Base-by-base conservation (phyloP, 30 jellyfish, hydroid and myxozoan genomes). In the Pseudorhiza aurosa region DNA sequence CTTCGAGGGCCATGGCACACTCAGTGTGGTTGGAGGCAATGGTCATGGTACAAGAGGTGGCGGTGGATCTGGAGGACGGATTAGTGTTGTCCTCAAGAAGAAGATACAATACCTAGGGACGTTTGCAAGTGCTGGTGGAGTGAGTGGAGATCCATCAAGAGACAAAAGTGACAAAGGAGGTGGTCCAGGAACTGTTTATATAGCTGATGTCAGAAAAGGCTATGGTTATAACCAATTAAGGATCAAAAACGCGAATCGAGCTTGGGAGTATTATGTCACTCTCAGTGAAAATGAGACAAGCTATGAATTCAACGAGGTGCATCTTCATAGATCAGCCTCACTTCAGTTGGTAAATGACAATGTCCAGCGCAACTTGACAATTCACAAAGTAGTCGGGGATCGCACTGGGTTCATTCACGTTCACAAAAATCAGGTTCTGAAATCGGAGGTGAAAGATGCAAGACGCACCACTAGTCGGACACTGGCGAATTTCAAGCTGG, bases 21-120 rank as follows among this genome's bases (percentile, higher is more conserved):
- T 81, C 4, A 81, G 70, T 53, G 65, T 74, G 10, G 42, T 33
- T 65, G 92, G 92, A n/a, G 92, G 92, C 2, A 39, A n/a, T 50
- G 92, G 92, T 15, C 64, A 67, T 24, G 92, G 78, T 1, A 43
- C 53, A 1, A n/a, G 45, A 47, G 92, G 92, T 29, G 92, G 92
- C 9, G 92, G 92, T 14, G 92, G 92, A 3, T 81, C 92, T 24
- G 92, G 92, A 7, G 92, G 92, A 0, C 39, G 92, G 28, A 53
- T 81, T 2, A 79, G 77, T 18, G 59, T 81, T 37, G 42, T 18
- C 51, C 82, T 81, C 14, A 81, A 58, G 78, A 81, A 81, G 79
- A 44, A 67, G 29, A 14, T 81, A 0, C 77, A 55, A 24, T 81
- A 40, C 59, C 51, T 65, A 8, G 92, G 92, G 26, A 64, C 59